Evolutionary conservation across 2,113 vertebrate species (phyloP).

Genomic region (Solea solea): DNA sequence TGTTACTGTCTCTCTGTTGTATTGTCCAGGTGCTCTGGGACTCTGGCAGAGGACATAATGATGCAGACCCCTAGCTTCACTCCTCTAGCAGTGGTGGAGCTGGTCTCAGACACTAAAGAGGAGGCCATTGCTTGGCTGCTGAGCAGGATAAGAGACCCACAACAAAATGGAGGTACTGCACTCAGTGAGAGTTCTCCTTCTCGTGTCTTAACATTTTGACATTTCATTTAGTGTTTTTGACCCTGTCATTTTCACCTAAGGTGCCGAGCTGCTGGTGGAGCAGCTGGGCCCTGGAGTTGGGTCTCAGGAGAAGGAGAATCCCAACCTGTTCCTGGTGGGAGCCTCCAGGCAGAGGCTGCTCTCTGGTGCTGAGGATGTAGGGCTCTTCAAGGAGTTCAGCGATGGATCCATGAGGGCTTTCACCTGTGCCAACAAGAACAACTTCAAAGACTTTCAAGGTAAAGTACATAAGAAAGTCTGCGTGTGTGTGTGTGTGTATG

Average conservation of each 20-base stretch:
- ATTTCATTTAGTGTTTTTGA: neutral
- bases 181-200: neutral
- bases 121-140: constrained; percentile 91
- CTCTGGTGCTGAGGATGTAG: constrained; percentile 89
- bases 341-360: constrained; percentile 86
- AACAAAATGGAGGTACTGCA: constrained; percentile 86
- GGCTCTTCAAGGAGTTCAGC: constrained; percentile 91
- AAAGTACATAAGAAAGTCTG: neutral
- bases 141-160: constrained; percentile 85
- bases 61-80: constrained; percentile 82
- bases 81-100: constrained; percentile 90
- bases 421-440: constrained; percentile 85
- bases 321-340: constrained; percentile 89
- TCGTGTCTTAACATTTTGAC: neutral
- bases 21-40: constrained; percentile 4
- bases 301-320: constrained; percentile 76
- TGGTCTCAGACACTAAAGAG: constrained; percentile 84
- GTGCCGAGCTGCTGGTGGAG: constrained; percentile 88
- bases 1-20: neutral
- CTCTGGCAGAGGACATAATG: constrained; percentile 73
- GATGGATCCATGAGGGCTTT: constrained; percentile 93
- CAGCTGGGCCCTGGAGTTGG: constrained; percentile 75
- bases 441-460: constrained; percentile 91
- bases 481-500: neutral
- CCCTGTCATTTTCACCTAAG: constrained; percentile 66